These are phyloP conservation scores for Pipra filicauda DNA, from an alignment of 2,113 vertebrate genomes.

Conservation along the genomic window DNA sequence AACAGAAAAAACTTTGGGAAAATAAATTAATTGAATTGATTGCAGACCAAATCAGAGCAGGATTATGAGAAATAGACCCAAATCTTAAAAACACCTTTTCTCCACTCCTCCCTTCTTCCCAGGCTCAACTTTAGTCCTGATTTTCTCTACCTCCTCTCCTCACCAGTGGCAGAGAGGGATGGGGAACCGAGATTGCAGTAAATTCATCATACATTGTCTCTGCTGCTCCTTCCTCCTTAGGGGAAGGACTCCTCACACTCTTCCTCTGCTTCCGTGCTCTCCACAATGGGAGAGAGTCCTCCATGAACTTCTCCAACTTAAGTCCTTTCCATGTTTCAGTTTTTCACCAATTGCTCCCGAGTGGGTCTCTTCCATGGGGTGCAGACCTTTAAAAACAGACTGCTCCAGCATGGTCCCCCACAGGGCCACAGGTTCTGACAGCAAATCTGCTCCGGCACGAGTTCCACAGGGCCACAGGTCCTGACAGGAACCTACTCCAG, in stretches of 20 bases:
- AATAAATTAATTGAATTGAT: background rate
- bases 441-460: background rate
- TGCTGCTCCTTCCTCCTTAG: background rate
- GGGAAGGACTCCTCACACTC: background rate
- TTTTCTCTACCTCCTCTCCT: background rate
- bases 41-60: background rate
- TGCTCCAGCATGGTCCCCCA: background rate
- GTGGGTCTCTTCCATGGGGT: background rate
- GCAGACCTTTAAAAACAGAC: background rate
- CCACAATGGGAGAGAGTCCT: background rate
- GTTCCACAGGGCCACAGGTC: background rate
- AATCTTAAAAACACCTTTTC: background rate
- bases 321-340: too few relatives aligned
- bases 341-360: background rate
- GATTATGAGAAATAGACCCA: too few relatives aligned
- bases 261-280: background rate
- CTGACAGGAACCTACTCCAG: background rate
- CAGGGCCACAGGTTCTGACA: background rate
- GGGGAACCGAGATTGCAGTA: background rate
- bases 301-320: background rate
- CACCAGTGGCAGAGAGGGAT: too few relatives aligned
- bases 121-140: too few relatives aligned
- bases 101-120: background rate
- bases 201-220: background rate
- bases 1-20: background rate